These are phyloP conservation scores for Thera britannica DNA, from an alignment of 2,888 invertebrate species.

Conservation along the genomic window DNA sequence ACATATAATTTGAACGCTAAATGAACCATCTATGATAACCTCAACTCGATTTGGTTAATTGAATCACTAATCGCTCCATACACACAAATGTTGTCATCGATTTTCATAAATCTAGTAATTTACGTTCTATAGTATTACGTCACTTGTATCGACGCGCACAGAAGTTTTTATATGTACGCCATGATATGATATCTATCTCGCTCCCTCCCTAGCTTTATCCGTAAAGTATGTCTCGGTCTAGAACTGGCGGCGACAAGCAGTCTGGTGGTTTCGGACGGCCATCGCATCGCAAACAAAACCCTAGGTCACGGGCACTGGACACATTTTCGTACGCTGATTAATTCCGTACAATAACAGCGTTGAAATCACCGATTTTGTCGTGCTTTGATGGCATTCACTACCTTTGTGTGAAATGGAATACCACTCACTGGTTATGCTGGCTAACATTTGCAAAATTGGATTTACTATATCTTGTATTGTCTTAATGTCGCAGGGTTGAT, in stretches of 20 bases:
- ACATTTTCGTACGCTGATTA: constrained; percentile 66
- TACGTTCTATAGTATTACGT: constrained; percentile 65
- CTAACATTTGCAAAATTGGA: no score
- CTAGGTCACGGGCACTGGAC: constrained; percentile 76
- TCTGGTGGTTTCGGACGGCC: constrained; percentile 75
- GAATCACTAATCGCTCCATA: neutral
- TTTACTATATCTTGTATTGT: neutral
- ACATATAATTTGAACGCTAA: no score
- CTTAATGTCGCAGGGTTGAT: constrained; percentile 7
- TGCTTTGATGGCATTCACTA: constrained; percentile 48
- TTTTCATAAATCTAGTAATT: constrained; percentile 64
- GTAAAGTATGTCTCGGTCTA: constrained; percentile 66
- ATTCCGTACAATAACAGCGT: constrained; percentile 48
- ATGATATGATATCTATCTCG: constrained; percentile 60
- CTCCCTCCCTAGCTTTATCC: constrained; percentile 57
- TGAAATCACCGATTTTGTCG: constrained; percentile 50
- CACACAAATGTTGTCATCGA: constrained; percentile 50
- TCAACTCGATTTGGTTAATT: neutral
- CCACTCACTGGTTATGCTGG: constrained; percentile 38
- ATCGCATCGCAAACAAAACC: constrained; percentile 76
- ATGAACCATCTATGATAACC: no score
- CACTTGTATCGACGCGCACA: constrained; percentile 57
- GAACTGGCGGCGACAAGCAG: constrained; percentile 81
- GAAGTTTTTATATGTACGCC: constrained; percentile 70
- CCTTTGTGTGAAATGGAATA: constrained; percentile 51